A percentile compares a stretch with the other conserved stretches of the same genome.
Evolutionary conservation across 2,113 vertebrate species (phyloP).

Genomic region (Castor canadensis): DNA sequence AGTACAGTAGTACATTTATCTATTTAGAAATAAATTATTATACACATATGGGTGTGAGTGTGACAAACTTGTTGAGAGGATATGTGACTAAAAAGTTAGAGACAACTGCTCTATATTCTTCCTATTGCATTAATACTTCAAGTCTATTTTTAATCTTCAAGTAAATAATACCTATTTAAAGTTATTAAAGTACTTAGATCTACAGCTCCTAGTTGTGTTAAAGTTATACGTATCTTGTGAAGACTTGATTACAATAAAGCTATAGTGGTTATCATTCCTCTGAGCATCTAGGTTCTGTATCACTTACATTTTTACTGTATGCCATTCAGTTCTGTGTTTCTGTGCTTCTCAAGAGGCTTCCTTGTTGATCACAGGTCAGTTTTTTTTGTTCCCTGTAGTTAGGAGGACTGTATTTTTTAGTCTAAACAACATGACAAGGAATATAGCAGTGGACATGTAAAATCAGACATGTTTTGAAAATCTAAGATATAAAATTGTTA

Average conservation of each 20-base stretch:
- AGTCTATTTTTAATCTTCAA: slow-evolving; percentile 1
- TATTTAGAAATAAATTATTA: not conserved
- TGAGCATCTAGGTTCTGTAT: not conserved
- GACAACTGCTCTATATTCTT: not conserved
- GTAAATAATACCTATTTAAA: not conserved
- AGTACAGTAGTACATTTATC: not conserved
- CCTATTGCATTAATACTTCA: not conserved
- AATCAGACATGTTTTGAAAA: slow-evolving; percentile 36
- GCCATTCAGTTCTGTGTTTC: not conserved
- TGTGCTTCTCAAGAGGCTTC: not conserved
- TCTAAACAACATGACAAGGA: not conserved
- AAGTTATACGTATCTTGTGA: not conserved
- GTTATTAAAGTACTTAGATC: not conserved
- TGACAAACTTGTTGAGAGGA: not conserved
- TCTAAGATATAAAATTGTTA: not conserved
- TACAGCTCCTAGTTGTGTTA: not conserved
- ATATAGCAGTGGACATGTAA: not conserved
- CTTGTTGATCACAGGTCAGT: not conserved
- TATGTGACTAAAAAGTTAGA: slow-evolving; percentile 4
- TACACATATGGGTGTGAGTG: not conserved
- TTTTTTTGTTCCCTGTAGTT: not conserved
- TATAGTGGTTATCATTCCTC: not conserved
- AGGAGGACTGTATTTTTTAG: not conserved
- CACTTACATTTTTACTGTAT: not conserved
- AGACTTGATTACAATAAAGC: not conserved